phyloP scores from a whole-genome alignment of 64 coral and sea anemone genomes.

The Porites australiensis region DNA sequence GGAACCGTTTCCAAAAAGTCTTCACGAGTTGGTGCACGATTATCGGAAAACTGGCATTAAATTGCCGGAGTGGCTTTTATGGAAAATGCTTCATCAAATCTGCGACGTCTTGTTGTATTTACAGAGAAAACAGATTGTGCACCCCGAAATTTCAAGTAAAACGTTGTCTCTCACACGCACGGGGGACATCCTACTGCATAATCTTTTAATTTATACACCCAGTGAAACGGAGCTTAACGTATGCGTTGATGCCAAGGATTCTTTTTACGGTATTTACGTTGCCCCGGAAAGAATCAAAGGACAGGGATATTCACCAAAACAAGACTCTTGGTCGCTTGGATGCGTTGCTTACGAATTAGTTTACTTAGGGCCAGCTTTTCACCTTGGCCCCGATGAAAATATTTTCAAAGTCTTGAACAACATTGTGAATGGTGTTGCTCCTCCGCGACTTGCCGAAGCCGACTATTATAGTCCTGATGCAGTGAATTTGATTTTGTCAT shows the following conservation, averaged over 20 bases:
- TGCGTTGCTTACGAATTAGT: constrained; percentile 80
- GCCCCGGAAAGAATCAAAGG: constrained; percentile 85
- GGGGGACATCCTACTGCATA: constrained; percentile 69
- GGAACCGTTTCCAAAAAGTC: constrained; percentile 54
- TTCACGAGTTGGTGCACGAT: constrained; percentile 62
- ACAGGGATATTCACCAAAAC: constrained; percentile 54
- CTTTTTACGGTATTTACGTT: constrained; percentile 74
- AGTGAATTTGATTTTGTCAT: constrained; percentile 58
- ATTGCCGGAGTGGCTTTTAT: constrained; percentile 68
- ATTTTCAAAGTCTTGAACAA: constrained; percentile 78
- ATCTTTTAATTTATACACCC: constrained; percentile 69
- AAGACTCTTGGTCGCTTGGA: constrained; percentile 73
- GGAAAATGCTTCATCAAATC: constrained; percentile 79
- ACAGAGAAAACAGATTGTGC: constrained; percentile 70
- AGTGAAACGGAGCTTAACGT: constrained; percentile 66
- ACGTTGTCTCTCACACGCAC: constrained; percentile 67
- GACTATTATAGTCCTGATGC: constrained; percentile 38
- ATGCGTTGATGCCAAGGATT: constrained; percentile 52
- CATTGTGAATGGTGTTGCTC: constrained; percentile 72
- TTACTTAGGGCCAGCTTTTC: constrained; percentile 69
- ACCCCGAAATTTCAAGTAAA: constrained; percentile 65
- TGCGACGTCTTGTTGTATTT: constrained; percentile 76
- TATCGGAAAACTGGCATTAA: constrained; percentile 58
- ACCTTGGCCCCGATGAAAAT: constrained; percentile 14
- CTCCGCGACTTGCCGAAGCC: constrained; percentile 31